These are phyloP conservation scores for Discoglossus pictus DNA, from an alignment of 2,797 vertebrate genomes.

Conservation along the genomic window DNA sequence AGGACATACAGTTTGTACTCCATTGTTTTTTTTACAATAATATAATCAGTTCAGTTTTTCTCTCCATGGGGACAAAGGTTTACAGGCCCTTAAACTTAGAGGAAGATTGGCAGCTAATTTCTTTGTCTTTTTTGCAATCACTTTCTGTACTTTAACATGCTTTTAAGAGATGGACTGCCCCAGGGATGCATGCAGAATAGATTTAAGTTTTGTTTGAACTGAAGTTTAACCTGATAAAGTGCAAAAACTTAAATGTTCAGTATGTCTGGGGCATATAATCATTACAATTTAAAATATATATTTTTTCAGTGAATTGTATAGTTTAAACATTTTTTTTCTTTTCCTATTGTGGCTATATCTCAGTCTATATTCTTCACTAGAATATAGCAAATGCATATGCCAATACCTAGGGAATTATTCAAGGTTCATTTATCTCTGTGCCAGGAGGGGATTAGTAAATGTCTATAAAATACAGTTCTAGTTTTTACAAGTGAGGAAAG, in stretches of 20 bases:
- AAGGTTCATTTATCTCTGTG: slow-evolving; percentile 17
- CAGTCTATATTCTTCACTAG: neutral
- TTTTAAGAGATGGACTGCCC: slow-evolving; percentile 16
- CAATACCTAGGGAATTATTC: slow-evolving; percentile 14
- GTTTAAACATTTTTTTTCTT: slow-evolving; percentile 6
- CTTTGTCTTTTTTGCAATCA: slow-evolving; percentile 19
- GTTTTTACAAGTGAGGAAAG: neutral
- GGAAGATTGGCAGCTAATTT: slow-evolving; percentile 40
- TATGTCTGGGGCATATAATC: neutral
- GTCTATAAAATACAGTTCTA: slow-evolving; percentile 1
- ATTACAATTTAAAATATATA: neutral
- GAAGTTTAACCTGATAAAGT: slow-evolving; percentile 18
- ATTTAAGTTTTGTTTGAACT: slow-evolving; percentile 23
- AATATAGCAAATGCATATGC: slow-evolving; percentile 10
- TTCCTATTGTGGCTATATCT: neutral
- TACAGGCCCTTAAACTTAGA: slow-evolving; percentile 22
- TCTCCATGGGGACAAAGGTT: slow-evolving; percentile 23
- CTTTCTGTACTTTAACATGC: slow-evolving; percentile 4
- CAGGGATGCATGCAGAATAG: slow-evolving; percentile 8
- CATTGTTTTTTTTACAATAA: slow-evolving; percentile 9
- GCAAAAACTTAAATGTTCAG: neutral
- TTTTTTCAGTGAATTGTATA: neutral
- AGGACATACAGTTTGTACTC: slow-evolving; percentile 1
- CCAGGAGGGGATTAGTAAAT: slow-evolving; percentile 22
- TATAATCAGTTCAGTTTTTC: neutral